Evolutionary conservation across 2,797 vertebrate genomes (phyloP), one percentile per base, ranked within the genome.

Genomic region (Eutrigla gurnardus): DNA sequence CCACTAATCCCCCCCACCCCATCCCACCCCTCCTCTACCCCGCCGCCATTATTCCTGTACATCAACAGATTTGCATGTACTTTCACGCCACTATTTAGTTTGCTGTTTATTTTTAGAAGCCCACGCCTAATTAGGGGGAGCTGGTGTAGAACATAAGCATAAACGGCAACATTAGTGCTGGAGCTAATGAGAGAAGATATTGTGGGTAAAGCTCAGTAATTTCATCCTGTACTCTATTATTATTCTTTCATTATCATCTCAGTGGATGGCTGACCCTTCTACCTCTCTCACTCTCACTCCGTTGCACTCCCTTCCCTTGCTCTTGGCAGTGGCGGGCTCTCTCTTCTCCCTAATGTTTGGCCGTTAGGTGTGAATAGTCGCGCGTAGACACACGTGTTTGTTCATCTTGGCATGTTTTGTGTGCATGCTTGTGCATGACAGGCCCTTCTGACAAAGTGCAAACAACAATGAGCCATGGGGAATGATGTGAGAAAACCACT

Each of bases 71-170:
- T 94, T 92, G 86, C 91, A 91, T 92, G 91, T 93, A 91, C 84
- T 93, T 94, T 94, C 93, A 93, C 84, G 83, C 90, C 87, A 89
- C 88, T 89, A 86, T 92, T 93, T 92, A 91, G 92, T 92, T 92
- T 92, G 82, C 84, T 89, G 89, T 92, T 93, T 93, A 94, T 94
- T 94, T 95, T 94, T 92, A 93, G 93, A 91, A 91, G 85, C 86
- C 83, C 78, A 85, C 58, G 88, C 90, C 90, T 95, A 95, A 95
- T 95, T 95, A 94, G 92, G 86, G 89, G 89, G 93, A 94, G 93
- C 91, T 92, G 90, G 89, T 91, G 92, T 92, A 93, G 90, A 93
- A 93, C 92, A 91, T 89, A 88, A 92, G 92, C 93, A 91, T 92
- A 94, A 94, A 94, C 72, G 86, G 88, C 84, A 92, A 92, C 90